These are phyloP conservation scores for Pipistrellus kuhlii DNA, from an alignment of 2,797 vertebrate genomes.

Conservation along the genomic window DNA sequence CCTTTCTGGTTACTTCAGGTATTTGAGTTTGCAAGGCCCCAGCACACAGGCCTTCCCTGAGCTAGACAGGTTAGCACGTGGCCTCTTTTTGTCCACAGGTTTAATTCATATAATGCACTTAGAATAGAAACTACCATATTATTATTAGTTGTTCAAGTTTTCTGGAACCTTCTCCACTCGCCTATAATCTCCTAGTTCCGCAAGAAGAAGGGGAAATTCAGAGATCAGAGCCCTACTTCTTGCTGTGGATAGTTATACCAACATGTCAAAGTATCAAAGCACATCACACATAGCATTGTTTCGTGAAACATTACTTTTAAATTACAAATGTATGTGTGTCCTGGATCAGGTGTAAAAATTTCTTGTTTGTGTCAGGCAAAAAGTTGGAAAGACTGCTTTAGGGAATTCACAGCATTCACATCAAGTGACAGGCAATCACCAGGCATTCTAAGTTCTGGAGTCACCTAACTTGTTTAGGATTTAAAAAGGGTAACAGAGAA, in stretches of 20 bases:
- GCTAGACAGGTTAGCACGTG: too few species aligned
- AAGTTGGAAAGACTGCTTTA: neutral
- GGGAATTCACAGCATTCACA: constrained; percentile 19
- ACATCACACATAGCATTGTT: neutral
- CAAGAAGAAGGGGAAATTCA: neutral
- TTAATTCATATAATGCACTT: neutral
- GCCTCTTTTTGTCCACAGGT: too few species aligned
- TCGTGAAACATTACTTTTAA: constrained; percentile 26
- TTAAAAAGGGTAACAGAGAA: neutral
- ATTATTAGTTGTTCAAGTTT: neutral
- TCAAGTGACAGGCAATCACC: constrained; percentile 2
- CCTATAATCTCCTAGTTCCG: neutral
- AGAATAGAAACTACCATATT: neutral
- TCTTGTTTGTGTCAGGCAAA: constrained; percentile 4
- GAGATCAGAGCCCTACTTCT: neutral
- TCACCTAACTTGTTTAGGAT: constrained; percentile 43
- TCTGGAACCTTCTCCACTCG: neutral
- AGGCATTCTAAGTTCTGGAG: constrained; percentile 22
- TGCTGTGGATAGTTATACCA: neutral
- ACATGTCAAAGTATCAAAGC: neutral
- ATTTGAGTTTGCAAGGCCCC: too few species aligned
- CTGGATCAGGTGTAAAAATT: neutral
- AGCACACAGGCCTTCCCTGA: too few species aligned
- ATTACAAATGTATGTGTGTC: neutral
- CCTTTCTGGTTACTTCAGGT: too few species aligned